Evolutionary conservation across 2,888 invertebrate genomes (phyloP).

Genomic region (Drosophila crucigera): DNA sequence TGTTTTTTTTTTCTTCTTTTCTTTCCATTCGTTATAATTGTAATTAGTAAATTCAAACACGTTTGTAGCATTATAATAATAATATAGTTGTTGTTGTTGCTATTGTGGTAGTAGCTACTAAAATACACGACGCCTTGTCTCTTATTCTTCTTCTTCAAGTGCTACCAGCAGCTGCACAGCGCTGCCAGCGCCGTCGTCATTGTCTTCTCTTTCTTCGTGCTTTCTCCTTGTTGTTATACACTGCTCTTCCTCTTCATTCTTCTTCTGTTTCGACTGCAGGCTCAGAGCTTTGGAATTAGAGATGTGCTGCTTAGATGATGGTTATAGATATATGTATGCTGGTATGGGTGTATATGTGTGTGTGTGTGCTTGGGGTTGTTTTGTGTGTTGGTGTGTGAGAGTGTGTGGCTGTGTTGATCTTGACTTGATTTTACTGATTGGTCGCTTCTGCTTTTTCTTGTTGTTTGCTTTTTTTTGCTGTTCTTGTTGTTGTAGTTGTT

Average conservation of each 20-base stretch:
- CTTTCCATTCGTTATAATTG: slow-evolving; percentile 73
- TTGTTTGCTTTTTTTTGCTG: slow-evolving; percentile 47
- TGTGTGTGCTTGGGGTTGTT: slow-evolving; percentile 18
- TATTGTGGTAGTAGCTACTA: slow-evolving; percentile 60
- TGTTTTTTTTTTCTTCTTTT: slow-evolving; percentile 35
- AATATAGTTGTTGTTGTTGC: slow-evolving; percentile 53
- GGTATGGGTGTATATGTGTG: slow-evolving; percentile 37
- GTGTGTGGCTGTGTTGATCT: slow-evolving; percentile 56
- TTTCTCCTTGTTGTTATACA: slow-evolving; percentile 48
- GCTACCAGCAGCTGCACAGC: slow-evolving; percentile 49
- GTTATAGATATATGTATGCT: slow-evolving; percentile 49
- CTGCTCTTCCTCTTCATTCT: slow-evolving; percentile 19
- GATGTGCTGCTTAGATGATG: slow-evolving; percentile 71
- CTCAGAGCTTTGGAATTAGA: slow-evolving; percentile 81
- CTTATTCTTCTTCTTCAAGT: slow-evolving; percentile 28
- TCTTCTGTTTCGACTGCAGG: slow-evolving; percentile 56
- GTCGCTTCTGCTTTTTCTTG: slow-evolving; percentile 54
- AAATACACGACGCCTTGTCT: slow-evolving; percentile 50
- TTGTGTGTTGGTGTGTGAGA: slow-evolving; percentile 25
- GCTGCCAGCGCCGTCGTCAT: slow-evolving; percentile 49
- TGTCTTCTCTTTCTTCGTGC: slow-evolving; percentile 43
- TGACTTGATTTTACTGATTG: slow-evolving; percentile 72
- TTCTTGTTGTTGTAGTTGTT: slow-evolving; percentile 58
- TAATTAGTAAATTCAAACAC: slow-evolving; percentile 81
- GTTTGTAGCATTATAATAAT: slow-evolving; percentile 75